Evolutionary conservation across 35 echinoderm and acorn worm species (phyloP), one percentile per base, ranked within the genome.

Genomic region (Lytechinus pictus): DNA sequence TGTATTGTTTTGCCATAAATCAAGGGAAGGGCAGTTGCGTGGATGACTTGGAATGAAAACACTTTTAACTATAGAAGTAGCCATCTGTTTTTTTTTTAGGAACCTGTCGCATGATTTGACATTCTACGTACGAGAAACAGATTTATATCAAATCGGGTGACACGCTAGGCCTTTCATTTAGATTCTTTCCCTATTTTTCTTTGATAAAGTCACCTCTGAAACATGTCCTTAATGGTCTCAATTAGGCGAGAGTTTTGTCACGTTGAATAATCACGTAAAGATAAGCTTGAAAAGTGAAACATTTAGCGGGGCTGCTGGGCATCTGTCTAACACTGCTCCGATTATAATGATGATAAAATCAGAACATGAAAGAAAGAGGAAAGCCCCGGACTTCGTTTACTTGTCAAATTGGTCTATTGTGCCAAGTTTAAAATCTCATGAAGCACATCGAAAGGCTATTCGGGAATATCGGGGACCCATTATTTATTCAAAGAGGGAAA

Each of bases 401-500:
- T 91, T 91, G 95, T 96, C 95, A 96, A 96, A 96, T 91, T 96
- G 95, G 54, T 54, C 95, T 44, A 96, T 96, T 96, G 95, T 97
- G 95, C 91, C 89, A 57, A 54, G 54, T 87, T 95, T 91, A 94
- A 97, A 95, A 92, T 86, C 95, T 96, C 96, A 97, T 97, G 94
- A 97, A 97, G 95, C 95, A 95, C 91, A 95, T 92, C 95, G 94
- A 94, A 96, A 95, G 97, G 93, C 94, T 94, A 94, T 92, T 96
- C 86, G 54, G 95, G 86, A 95, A 93, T 94, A 97, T 97, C 93
- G 89, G 92, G 27, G 86, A 61, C 58, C 94, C 95, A 97, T 97
- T 97, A 97, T 97, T 96, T 97, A 97, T 97, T 97, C 97, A 97
- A 95, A 93, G 94, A 97, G 89, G 57, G 89, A 52, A 86, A 57